These are phyloP conservation scores for Monochamus saltuarius DNA, from an alignment of 1,140 invertebrate species.

Conservation along the genomic window DNA sequence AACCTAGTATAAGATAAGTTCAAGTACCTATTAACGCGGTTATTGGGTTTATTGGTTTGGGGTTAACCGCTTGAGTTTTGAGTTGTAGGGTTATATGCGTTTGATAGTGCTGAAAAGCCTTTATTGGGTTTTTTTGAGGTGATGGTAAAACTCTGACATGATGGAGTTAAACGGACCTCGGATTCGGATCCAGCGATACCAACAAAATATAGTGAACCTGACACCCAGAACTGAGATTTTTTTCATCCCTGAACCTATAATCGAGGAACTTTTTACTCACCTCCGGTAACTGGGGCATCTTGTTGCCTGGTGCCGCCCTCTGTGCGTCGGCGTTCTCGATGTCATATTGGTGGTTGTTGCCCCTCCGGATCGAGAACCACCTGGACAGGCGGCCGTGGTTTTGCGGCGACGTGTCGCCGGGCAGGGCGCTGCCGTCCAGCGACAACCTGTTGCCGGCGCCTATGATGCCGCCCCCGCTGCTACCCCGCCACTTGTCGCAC, in stretches of 20 bases:
- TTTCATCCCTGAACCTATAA: not conserved
- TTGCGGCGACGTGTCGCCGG: slow-evolving; percentile 59
- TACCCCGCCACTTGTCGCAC: slow-evolving; percentile 68
- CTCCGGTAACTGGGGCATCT: slow-evolving; percentile 80
- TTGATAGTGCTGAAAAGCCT: too few relatives aligned
- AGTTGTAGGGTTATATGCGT: too few relatives aligned
- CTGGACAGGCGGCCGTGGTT: slow-evolving; percentile 70
- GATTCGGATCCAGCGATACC: too few relatives aligned
- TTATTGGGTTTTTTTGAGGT: too few relatives aligned
- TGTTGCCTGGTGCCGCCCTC: slow-evolving; percentile 50
- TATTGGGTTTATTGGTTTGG: too few relatives aligned
- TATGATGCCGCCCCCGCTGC: slow-evolving; percentile 49
- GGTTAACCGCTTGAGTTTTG: too few relatives aligned
- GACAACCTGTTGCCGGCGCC: slow-evolving; percentile 45
- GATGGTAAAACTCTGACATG: too few relatives aligned
- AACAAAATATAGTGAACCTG: too few relatives aligned
- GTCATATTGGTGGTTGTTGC: slow-evolving; percentile 77
- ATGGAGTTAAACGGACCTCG: too few relatives aligned
- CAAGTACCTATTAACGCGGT: too few relatives aligned
- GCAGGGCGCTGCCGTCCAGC: slow-evolving; percentile 47
- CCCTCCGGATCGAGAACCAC: slow-evolving; percentile 82
- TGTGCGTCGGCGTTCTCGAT: slow-evolving; percentile 54
- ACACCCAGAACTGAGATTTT: too few relatives aligned
- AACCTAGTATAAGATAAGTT: too few relatives aligned
- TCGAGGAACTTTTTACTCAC: slow-evolving; percentile 48